Evolutionary conservation across 2,113 vertebrate genomes (phyloP), one percentile per base, ranked within the genome.

Genomic region (Mesoclemmys tuberculata): DNA sequence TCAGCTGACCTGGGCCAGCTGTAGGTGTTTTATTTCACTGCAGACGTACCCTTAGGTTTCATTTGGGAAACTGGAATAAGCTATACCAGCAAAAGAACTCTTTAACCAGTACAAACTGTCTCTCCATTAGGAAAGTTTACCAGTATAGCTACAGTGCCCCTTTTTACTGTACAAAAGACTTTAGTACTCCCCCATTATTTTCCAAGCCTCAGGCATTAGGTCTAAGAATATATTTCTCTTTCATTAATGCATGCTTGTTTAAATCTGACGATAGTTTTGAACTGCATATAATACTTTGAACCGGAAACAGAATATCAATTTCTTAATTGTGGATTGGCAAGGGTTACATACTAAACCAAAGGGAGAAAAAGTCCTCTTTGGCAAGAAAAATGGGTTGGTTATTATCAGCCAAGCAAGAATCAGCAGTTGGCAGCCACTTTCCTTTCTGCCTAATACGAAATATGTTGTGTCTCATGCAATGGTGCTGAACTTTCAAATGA

Each of bases 401-500:
- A n/a, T 44, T 13, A 27, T 44, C 74, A 91, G 64, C 82, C 55
- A 94, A 52, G 51, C 97, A 4, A 54, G 41, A 92, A 88, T 78
- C 54, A 46, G 91, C 88, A 92, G 87, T 19, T 89, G 4, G n/a
- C 71, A 11, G 56, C 85, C 82, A 35, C n/a, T 38, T 86, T 41
- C 12, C 26, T 38, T 82, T 82, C n/a, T 81, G 90, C 52, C 92
- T 89, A 74, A 16, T 58, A 95, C 44, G 87, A 93, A 54, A 94
- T 48, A 93, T 88, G 0, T 0, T 21, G 71, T 14, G 11, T 94
- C 93, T 92, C n/a, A 92, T 58, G 26, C 74, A 54, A 82, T 8
- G 44, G 27, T 68, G 56, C 87, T 91, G 89, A 96, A 89, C 78
- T 84, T 89, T 87, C 61, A 95, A 74, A 9, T 94, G 91, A 88